Base-by-base conservation (phyloP, 1,140 invertebrate species). In the Penaeus chinensis region DNA sequence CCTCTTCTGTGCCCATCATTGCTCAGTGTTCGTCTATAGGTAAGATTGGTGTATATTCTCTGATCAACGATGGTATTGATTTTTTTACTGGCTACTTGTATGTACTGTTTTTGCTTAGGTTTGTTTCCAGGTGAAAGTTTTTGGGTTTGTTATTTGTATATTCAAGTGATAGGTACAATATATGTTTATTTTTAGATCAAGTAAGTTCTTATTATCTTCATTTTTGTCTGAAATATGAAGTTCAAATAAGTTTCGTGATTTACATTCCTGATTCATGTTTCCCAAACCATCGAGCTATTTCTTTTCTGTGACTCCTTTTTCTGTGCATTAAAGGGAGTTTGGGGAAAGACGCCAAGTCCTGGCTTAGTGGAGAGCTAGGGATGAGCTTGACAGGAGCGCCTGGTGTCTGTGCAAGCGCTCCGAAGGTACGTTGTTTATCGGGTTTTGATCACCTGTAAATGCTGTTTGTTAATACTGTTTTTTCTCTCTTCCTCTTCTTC, bases 21-120 rank as follows among this genome's bases (percentile, higher is more conserved):
- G 37, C 95, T 22, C 98, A 99, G 92, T 96, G 96, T 90, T 98
- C 97, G 20, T 98, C 97, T 90, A 96, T 99, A 85, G 98, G 98
- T 89, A 71, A 71, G 65, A 24, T 80, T 10, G 74, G 90, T 66
- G 8, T 42, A 42, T 5, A 42, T 42, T 42, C 37, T 42, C 7
- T 42, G 37, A 5, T 42, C 37, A 42, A 42, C 4, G 7, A 42
- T 42, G 37, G 4, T 42, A 42, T 4, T 42, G 37, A 42, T 42
- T 2, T 42, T 42, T 42, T 2, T 7, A 19, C 63, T 32, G 27
- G 11, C 32, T 47, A 66, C 32, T 27, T 24, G 13, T n/a, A 27
- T 71, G n/a, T 24, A 18, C 0, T 16, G 24, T 16, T 71, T 24
- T 71, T 71, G 5, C 4, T 16, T 16, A 3, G 13, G 3, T 71